Evolutionary conservation across 2,888 invertebrate genomes (phyloP), one percentile per base, ranked within the genome.

Genomic region (Lycocerus yunnanus): DNA sequence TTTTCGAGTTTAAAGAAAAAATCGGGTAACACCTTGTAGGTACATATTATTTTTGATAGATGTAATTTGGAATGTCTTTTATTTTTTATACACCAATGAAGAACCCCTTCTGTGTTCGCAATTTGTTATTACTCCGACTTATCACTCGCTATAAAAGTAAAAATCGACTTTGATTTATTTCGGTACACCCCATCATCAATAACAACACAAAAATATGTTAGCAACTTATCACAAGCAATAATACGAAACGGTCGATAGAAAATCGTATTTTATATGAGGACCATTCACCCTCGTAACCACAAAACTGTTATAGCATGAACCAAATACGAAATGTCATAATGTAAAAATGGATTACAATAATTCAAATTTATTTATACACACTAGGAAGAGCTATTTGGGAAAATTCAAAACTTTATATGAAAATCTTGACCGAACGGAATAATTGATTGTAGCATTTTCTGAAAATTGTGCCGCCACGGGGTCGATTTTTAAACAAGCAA

Each of bases 201-300:
- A 74, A 74, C 74, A 74, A 74, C 68, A 74, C 68, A 71, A 67
- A 74, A 71, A 74, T 74, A 74, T 71, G 74, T 74, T 74, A 68
- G 61, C 71, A 68, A 71, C 67, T 74, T 74, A 74, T 71, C 67
- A 71, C 67, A 63, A 71, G 71, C 71, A 74, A 71, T 71, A 68
- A 68, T 66, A 69, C 24, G 67, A 71, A 71, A 71, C 66, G 74
- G 67, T 71, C 68, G 71, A 74, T 71, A 58, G 69, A 73, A 69
- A 72, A 68, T 72, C 68, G 72, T 58, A 72, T 72, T 72, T 71
- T 68, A 68, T 68, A 72, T 72, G 72, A 72, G 60, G 68, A 67
- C 72, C 67, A 68, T 63, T 60, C 68, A 67, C 71, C 71, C 67
- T 67, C 71, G 71, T 66, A 63, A 63, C 61, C 61, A 63, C 61